Base-by-base conservation (phyloP, 2,797 vertebrate genomes). In the Hoplostethus atlanticus region DNA sequence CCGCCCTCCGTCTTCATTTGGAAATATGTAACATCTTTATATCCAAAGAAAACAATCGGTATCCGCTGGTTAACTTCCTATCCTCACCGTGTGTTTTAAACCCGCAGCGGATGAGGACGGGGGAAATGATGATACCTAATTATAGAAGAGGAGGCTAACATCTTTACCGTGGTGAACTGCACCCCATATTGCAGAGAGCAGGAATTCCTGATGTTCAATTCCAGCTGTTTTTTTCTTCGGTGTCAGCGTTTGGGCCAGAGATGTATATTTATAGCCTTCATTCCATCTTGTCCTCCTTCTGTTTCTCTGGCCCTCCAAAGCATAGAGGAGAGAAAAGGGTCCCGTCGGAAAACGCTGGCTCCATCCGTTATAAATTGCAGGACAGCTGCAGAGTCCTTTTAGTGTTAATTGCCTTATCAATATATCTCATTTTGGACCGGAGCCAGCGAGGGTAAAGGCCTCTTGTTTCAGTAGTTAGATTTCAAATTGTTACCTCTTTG, bases 331-430 rank as follows among this genome's bases (percentile, higher is more conserved):
- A 68, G 62, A 71, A 68, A 70, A 21, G 21, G 71, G 64, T 84
- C 78, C 85, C 81, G 85, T 87, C 87, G 86, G 84, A 73, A 81
- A 84, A 21, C 59, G 63, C 64, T 60, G 73, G 76, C 82, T 89
- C 81, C 64, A 83, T 91, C 87, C 76, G 83, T 88, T 90, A 81
- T 89, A 87, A 87, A 89, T 90, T 81, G 76, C 75, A 84, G 38
- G 46, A 72, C 71, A 56, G 71, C 86, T 57, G 62, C 70, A 16
- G 66, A 85, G 83, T 79, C 87, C 76, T 84, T 87, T 91, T 81
- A 86, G 81, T 87, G 83, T 87, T 87, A 90, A 92, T 91, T 89
- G 89, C 84, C 88, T 90, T 90, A 89, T 90, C 89, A 83, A 89
- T 91, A 86, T 77, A 89, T 90, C 76, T 91, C 64, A 87, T 89